Evolutionary conservation across 1,140 invertebrate genomes (phyloP), one percentile per base, ranked within the genome.

Genomic region (Platyscapa corneri): DNA sequence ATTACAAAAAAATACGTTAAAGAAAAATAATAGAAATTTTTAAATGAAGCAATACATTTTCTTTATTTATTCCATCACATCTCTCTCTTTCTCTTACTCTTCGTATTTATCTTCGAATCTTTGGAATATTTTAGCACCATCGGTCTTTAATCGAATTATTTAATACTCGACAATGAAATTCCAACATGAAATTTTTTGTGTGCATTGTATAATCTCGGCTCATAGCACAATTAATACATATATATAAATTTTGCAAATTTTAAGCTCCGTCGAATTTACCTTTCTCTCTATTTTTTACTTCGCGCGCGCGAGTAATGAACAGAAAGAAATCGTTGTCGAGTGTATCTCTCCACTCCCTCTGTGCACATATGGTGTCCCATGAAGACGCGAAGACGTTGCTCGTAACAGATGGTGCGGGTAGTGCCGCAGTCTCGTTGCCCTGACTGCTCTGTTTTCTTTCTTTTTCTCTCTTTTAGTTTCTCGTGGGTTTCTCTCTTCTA

Each of bases 361-460:
- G 49, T 39, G 81, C 70, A 70, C 81, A 82, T 82, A 82, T 82
- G 81, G 81, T 82, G 81, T 82, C 81, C 81, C 81, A 82, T 75
- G 70, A 60, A 82, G 79, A 49, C 70, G 81, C 81, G 81, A 82
- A 82, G 81, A 82, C 81, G 70, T 82, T 82, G 67, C 65, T 53
- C 27, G 79, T 49, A 82, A 75, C 81, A 82, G 81, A 82, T 82
- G 81, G 81, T 82, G 80, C 67, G 80, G 80, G 49, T 81, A 67
- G 79, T 77, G 14, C 64, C n/a, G 79, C 14, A 37, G 56, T 64
- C 34, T 64, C 56, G 56, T 37, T 79, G 53, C 32, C 34, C 77
- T 79, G 37, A 8, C 56, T 32, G 20, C 34, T 32, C 14, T 10
- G 20, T 18, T 46, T 34, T 56, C 76, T 78, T 32, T 78, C 76